Evolutionary conservation across 2,113 vertebrate genomes (phyloP).

Genomic region (Benitochromis conjunctus): DNA sequence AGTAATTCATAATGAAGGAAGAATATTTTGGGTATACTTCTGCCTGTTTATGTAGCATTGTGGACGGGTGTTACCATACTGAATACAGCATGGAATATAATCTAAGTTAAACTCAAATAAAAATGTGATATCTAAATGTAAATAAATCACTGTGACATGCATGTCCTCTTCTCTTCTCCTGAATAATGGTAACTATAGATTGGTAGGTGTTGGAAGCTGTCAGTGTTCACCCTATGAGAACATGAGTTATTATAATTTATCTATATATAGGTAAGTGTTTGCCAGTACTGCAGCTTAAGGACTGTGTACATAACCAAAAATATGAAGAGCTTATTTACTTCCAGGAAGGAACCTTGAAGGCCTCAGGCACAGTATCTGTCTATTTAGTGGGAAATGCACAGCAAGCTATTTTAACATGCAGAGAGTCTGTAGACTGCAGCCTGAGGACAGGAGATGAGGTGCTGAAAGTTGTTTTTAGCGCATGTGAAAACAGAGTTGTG

Average conservation of each 20-base stretch:
- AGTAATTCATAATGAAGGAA: not conserved
- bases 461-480: not conserved
- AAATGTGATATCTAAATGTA: not conserved
- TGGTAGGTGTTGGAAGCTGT: not conserved
- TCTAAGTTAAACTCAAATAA: not conserved
- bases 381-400: not conserved
- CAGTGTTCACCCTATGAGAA: not conserved
- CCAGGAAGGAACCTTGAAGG: not conserved
- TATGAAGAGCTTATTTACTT: not conserved
- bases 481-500: not conserved
- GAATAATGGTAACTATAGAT: not conserved
- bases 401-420: conserved; percentile 25
- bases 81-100: not conserved
- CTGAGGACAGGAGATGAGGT: not conserved
- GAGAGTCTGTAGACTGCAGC: not conserved
- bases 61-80: not conserved
- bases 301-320: not conserved
- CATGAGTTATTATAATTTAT: not conserved
- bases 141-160: conserved; percentile 11
- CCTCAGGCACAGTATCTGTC: not conserved
- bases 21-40: not conserved
- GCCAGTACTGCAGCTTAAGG: not conserved
- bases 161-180: not conserved
- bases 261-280: not conserved
- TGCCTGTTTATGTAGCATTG: not conserved